Conservation (phyloP, 2,888 invertebrate species). For the Tanypteryx hageni region DNA sequence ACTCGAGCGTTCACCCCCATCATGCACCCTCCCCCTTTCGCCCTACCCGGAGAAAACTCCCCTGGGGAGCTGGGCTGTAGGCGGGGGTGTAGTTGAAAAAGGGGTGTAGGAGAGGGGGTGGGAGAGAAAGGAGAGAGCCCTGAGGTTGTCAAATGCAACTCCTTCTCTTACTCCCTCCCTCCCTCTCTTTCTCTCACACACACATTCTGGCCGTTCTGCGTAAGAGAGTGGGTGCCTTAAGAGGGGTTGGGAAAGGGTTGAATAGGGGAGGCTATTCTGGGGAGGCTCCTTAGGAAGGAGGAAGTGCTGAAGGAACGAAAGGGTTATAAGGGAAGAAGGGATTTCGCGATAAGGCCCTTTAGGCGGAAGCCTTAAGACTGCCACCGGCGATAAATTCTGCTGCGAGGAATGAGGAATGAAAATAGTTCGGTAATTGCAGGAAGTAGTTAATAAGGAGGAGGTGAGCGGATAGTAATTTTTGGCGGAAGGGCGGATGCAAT, state of each 20-base stretch:
- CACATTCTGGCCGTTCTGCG: not conserved
- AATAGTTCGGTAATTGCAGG: constrained; percentile 53
- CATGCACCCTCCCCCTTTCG: no score
- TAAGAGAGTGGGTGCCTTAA: not conserved
- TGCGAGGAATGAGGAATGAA: constrained; percentile 11
- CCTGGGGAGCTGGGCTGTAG: not conserved
- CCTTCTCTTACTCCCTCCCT: no score
- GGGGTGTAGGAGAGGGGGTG: no score
- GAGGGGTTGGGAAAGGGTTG: not conserved
- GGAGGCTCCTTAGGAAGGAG: no score
- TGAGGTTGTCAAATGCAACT: constrained; percentile 1
- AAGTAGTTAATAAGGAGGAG: constrained; percentile 32
- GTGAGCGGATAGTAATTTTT: not conserved
- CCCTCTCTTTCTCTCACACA: no score
- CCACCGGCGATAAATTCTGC: constrained; percentile 43
- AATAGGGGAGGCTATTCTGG: no score
- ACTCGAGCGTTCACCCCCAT: no score
- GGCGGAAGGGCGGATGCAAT: no score
- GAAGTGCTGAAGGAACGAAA: not conserved
- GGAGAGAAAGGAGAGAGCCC: not conserved
- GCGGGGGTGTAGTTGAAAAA: no score
- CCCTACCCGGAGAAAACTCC: not conserved
- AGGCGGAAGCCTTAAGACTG: constrained; percentile 35
- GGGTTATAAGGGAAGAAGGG: constrained; percentile 49
- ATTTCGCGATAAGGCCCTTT: constrained; percentile 26